phyloP scores from a whole-genome alignment of 2,113 vertebrate genomes.

The Vulpes ferrilata region DNA sequence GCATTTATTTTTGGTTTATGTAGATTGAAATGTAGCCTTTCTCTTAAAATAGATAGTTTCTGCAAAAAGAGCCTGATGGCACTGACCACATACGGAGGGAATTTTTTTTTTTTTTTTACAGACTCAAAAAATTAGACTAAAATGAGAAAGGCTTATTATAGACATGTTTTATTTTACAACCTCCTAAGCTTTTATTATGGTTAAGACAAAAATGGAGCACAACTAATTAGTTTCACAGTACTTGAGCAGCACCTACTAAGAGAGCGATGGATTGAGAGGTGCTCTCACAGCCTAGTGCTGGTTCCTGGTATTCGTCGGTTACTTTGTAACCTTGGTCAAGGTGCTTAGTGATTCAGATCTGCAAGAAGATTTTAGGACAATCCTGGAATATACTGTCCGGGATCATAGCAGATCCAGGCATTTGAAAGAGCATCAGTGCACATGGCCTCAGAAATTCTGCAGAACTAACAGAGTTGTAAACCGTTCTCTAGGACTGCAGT shows the following conservation, averaged over 20 bases:
- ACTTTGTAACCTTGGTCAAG: neutral
- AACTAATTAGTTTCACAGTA: neutral
- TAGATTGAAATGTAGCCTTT: neutral
- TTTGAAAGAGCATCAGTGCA: neutral
- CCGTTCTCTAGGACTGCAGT: neutral
- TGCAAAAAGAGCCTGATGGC: neutral
- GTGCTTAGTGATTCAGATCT: neutral
- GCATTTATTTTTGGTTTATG: neutral
- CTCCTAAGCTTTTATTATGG: neutral
- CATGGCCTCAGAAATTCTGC: neutral
- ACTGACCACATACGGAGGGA: neutral
- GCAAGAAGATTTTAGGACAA: neutral
- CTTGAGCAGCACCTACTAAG: neutral
- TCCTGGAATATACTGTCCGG: neutral
- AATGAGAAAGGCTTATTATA: neutral
- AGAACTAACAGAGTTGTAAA: neutral
- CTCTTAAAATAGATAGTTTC: neutral
- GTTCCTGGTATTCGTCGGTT: neutral
- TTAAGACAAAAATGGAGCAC: neutral
- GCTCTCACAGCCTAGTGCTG: fast-evolving
- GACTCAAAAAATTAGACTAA: neutral
- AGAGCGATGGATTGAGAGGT: neutral
- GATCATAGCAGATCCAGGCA: neutral
- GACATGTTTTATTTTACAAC: neutral
- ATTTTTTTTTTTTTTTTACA: neutral